These are phyloP conservation scores for Parapsyche elsis DNA, from an alignment of 1,140 invertebrate species.

Conservation along the genomic window DNA sequence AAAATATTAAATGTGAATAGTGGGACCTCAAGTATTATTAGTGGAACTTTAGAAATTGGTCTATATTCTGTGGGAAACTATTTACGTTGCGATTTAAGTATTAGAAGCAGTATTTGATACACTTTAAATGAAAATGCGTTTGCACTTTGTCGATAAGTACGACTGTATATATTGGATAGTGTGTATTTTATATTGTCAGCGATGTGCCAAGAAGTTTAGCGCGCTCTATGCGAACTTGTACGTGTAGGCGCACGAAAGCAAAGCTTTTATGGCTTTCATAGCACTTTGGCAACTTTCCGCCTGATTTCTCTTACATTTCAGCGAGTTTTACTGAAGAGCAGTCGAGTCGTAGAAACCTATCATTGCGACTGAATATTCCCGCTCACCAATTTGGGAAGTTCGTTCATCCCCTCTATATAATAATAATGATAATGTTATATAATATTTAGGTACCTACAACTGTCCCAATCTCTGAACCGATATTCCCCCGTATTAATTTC, in stretches of 20 bases:
- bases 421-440: neutral
- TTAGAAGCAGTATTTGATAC: too few species aligned
- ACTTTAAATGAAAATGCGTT: too few species aligned
- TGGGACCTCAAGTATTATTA: too few species aligned
- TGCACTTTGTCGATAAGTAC: too few species aligned
- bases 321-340: constrained; percentile 30
- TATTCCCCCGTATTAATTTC: neutral
- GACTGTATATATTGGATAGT: too few species aligned
- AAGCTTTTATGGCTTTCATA: constrained; percentile 51
- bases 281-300: constrained; percentile 51
- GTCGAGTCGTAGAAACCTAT: constrained; percentile 29
- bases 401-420: neutral
- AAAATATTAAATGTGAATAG: too few species aligned
- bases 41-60: too few species aligned
- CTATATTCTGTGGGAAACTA: too few species aligned
- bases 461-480: neutral
- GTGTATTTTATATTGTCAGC: constrained; percentile 17
- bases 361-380: constrained; percentile 30
- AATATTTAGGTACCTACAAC: neutral
- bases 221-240: neutral
- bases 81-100: too few species aligned
- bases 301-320: constrained; percentile 47
- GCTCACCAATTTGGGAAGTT: constrained; percentile 13
- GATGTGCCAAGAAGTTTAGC: constrained; percentile 16
- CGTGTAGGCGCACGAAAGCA: constrained; percentile 33